Evolutionary conservation across 2,797 vertebrate species (phyloP).

Genomic region (Buphagus erythrorhynchus): DNA sequence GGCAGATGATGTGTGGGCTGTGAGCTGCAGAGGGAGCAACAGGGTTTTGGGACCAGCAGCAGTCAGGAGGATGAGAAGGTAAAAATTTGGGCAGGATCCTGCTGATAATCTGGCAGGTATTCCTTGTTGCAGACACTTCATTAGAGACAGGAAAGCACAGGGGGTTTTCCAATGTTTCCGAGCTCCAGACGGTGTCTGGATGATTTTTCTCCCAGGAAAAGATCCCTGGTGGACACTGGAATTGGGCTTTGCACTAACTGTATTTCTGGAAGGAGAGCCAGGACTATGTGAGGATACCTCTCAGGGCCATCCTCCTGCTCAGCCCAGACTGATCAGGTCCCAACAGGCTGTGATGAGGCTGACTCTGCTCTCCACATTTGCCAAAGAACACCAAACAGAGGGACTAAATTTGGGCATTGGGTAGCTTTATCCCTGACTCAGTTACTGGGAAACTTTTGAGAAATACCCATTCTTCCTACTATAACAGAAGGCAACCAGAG

Average conservation of each 20-base stretch:
- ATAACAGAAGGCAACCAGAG: not conserved
- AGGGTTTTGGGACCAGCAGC: not conserved
- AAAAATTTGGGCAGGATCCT: not conserved
- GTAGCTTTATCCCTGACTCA: not conserved
- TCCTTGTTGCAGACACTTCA: not conserved
- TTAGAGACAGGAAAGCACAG: not conserved
- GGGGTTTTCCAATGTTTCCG: not conserved
- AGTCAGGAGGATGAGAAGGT: not conserved
- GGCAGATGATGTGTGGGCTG: not conserved
- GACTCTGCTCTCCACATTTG: not conserved
- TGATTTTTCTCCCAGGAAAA: not conserved
- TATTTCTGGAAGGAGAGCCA: not conserved
- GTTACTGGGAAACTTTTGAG: not conserved
- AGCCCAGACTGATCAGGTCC: not conserved
- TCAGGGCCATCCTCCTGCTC: accelerated
- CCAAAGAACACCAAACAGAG: not conserved
- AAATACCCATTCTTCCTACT: not conserved
- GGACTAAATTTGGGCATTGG: not conserved
- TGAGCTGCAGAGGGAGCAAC: not conserved
- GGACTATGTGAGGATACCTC: not conserved
- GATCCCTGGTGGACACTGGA: no score
- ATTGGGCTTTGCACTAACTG: not conserved
- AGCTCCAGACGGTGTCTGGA: not conserved
- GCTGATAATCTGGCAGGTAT: not conserved
- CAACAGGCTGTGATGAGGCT: accelerated